Conservation (phyloP, 2,888 invertebrate genomes). For the Temnothorax rugatulus region DNA sequence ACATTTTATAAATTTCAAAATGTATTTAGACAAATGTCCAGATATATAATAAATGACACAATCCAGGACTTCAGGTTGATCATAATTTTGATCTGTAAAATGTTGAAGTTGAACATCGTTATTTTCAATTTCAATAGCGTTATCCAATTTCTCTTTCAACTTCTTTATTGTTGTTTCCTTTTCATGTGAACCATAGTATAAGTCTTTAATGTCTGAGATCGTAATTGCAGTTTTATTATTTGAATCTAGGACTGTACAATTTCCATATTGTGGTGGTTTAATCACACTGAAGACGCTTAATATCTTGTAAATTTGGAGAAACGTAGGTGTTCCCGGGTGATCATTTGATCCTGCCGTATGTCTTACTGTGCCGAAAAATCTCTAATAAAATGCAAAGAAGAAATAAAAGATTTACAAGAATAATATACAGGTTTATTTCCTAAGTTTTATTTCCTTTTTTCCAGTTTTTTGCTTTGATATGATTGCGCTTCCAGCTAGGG, state of each 20-base stretch:
- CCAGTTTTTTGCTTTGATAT: too few species aligned
- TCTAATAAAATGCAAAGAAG: background rate
- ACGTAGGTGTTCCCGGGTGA: background rate
- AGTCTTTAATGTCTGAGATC: too few species aligned
- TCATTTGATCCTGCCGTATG: conserved; percentile 10
- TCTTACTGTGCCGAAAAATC: conserved; percentile 9
- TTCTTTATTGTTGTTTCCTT: too few species aligned
- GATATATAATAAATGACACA: background rate
- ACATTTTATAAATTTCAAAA: background rate
- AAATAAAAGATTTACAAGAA: background rate
- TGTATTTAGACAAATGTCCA: background rate
- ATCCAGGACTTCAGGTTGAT: background rate
- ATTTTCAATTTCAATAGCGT: background rate
- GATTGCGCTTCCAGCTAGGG: too few species aligned
- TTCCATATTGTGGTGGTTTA: background rate
- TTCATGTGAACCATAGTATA: too few species aligned
- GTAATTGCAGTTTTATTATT: background rate
- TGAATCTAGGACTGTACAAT: background rate
- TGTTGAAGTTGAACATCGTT: background rate
- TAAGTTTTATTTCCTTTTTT: too few species aligned
- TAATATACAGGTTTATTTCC: too few species aligned
- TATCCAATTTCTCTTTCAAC: background rate
- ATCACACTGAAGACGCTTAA: background rate
- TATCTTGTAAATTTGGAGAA: too few species aligned
- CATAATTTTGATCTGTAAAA: background rate